Percentiles rank a stretch among this genome's conserved stretches.
These are phyloP conservation scores for Stenichneumon culpator DNA, from an alignment of 2,888 invertebrate species.

Conservation along the genomic window DNA sequence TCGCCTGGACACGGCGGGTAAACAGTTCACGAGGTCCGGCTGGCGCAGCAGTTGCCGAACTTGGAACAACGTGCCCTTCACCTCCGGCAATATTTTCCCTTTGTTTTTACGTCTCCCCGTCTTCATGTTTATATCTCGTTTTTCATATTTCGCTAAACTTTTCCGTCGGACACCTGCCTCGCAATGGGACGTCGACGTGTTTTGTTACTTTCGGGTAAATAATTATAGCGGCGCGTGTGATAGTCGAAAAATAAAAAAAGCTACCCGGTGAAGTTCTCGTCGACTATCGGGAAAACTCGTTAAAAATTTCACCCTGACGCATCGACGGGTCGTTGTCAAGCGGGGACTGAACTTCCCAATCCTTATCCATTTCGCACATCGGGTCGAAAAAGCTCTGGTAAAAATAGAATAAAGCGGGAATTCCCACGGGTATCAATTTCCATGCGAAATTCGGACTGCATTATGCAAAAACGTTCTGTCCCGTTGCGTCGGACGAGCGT, in stretches of 20 bases:
- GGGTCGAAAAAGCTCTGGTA: not conserved
- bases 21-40: slow-evolving; percentile 53
- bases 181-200: slow-evolving; percentile 13
- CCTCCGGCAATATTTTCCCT: slow-evolving; percentile 19
- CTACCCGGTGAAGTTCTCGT: not conserved
- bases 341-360: not conserved
- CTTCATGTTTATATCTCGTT: not conserved
- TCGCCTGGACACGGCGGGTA: slow-evolving; percentile 39
- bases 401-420: not conserved
- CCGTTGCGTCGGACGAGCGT: not conserved
- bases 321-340: not conserved
- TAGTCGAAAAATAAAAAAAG: not conserved
- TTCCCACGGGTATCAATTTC: not conserved
- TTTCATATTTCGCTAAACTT: slow-evolving; percentile 51
- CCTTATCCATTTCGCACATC: not conserved
- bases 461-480: slow-evolving; percentile 3
- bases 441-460: not conserved
- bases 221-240: slow-evolving; percentile 1
- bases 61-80: slow-evolving; percentile 37
- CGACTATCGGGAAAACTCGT: slow-evolving; percentile 24
- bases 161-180: slow-evolving; percentile 32
- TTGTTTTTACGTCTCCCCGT: slow-evolving; percentile 6
- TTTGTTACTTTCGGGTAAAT: slow-evolving; percentile 26
- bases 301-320: slow-evolving; percentile 4
- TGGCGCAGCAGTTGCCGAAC: slow-evolving; percentile 43